Evolutionary conservation across 2,113 vertebrate genomes (phyloP), one percentile per base, ranked within the genome.

Genomic region (Protobothrops mucrosquamatus): DNA sequence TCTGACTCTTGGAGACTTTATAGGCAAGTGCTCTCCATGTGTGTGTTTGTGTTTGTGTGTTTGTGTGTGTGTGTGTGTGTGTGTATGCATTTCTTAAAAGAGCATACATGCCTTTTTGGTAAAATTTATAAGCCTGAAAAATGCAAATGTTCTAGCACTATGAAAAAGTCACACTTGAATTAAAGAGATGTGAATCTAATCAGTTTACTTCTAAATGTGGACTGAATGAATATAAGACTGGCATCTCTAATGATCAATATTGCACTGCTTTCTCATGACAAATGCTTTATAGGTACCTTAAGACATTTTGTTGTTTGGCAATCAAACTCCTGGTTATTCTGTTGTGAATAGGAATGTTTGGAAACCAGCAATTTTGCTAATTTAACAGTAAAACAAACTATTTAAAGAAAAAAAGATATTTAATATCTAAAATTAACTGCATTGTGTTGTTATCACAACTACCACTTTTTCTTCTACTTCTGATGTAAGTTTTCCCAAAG

Each of bases 191-290:
- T 51, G 69, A 81, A 81, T 81, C 69, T 20, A 81, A 81, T 81
- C 46, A 87, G 12, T 51, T 87, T 51, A 7, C 4, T 87, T 87
- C 24, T 48, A 87, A 87, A 51, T 87, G 43, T 51, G 48, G 46
- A 52, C 46, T 6, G 48, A 51, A 87, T 85, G 23, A 51, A 87
- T 93, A 26, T 2, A 23, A 93, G 59, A 94, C 6, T 94, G 93
- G 86, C 2, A 59, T 93, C 15, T 29, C 64, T 0, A 52, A 3
- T 88, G 95, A 95, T 93, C 23, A 9, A 1, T 23, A 1, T 23
- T 93, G 91, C 7, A 74, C 7, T 88, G 6, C 6, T 34, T 20
- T 26, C 87, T 88, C 51, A n/a, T 29, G 51, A 87, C 51, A 46
- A 24, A 87, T 87, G 14, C 18, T n/a, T 54, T 3, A 48, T 46